Percentiles rank a stretch among this genome's conserved stretches.
Evolutionary conservation across 2,888 invertebrate genomes (phyloP).

Genomic region (Pecten maximus): DNA sequence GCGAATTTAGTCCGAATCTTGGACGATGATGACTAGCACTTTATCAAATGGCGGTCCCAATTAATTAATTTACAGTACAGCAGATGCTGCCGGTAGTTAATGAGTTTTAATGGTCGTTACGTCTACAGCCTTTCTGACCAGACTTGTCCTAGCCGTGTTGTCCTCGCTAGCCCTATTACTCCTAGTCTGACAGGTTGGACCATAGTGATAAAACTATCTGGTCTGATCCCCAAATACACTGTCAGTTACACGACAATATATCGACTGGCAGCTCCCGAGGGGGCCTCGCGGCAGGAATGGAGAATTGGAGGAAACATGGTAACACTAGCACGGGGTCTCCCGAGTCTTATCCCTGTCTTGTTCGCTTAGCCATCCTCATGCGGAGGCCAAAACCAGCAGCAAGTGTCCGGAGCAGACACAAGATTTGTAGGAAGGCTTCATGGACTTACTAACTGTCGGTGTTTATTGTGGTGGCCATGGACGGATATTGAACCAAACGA

Average conservation of each 20-base stretch:
- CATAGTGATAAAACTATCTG: slow-evolving; percentile 15
- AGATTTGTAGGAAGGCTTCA: not conserved
- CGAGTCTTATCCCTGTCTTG: not conserved
- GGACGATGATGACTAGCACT: not conserved
- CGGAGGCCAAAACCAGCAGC: not conserved
- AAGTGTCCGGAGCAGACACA: not conserved
- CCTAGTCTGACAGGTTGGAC: not conserved
- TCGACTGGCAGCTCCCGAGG: slow-evolving; percentile 6
- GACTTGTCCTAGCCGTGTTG: not conserved
- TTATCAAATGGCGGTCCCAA: not conserved
- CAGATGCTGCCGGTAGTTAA: not conserved
- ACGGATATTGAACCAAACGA: not conserved
- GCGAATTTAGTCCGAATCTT: not conserved
- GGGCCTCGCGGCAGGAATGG: not conserved
- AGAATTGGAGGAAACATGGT: not conserved
- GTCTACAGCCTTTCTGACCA: not conserved
- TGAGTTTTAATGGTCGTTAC: not conserved
- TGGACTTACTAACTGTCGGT: not conserved
- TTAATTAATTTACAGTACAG: not conserved
- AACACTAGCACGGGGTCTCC: not conserved
- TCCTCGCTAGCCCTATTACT: not conserved
- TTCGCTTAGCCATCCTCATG: not conserved
- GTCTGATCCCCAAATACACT: slow-evolving; percentile 23
- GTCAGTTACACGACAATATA: slow-evolving; percentile 17
- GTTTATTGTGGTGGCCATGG: not conserved